Conservation (phyloP, 2,888 invertebrate genomes). For the Auanema freiburgensis region DNA sequence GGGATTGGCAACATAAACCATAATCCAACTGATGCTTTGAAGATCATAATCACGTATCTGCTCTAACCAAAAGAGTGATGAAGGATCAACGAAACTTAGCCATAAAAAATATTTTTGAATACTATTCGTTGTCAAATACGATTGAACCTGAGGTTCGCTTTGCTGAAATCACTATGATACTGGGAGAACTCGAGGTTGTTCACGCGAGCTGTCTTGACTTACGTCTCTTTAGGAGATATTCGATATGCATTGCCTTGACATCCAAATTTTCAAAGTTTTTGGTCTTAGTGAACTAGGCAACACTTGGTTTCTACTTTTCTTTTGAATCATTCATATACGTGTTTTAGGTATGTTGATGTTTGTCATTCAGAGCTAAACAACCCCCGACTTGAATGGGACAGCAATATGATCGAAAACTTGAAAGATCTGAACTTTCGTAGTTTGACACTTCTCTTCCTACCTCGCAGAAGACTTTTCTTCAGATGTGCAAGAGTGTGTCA, state of each 20-base stretch:
- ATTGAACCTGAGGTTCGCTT: conserved; percentile 50
- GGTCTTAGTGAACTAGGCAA: conserved; percentile 43
- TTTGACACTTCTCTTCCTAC: too few species aligned
- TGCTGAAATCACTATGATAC: conserved; percentile 50
- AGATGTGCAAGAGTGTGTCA: too few species aligned
- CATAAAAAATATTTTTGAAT: conserved; percentile 46
- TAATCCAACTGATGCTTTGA: not conserved
- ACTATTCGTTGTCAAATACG: conserved; percentile 26
- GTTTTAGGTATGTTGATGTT: too few species aligned
- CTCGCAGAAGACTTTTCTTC: too few species aligned
- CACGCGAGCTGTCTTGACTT: not conserved
- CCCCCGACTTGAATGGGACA: too few species aligned
- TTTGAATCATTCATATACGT: too few species aligned
- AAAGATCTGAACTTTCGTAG: too few species aligned
- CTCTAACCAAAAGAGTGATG: conserved; percentile 38
- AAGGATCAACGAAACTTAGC: conserved; percentile 49
- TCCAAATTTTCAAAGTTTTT: conserved; percentile 62
- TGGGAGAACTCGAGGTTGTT: conserved; percentile 56
- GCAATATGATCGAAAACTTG: too few species aligned
- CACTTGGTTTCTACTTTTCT: not conserved
- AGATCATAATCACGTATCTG: conserved; percentile 49
- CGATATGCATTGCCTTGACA: conserved; percentile 53
- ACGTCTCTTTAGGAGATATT: conserved; percentile 40
- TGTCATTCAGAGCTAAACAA: too few species aligned
- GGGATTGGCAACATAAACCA: conserved; percentile 12